A percentile compares a stretch with the other conserved stretches of the same genome.
Conservation (phyloP, 2,113 vertebrate species). For the Muntiacus reevesi region DNA sequence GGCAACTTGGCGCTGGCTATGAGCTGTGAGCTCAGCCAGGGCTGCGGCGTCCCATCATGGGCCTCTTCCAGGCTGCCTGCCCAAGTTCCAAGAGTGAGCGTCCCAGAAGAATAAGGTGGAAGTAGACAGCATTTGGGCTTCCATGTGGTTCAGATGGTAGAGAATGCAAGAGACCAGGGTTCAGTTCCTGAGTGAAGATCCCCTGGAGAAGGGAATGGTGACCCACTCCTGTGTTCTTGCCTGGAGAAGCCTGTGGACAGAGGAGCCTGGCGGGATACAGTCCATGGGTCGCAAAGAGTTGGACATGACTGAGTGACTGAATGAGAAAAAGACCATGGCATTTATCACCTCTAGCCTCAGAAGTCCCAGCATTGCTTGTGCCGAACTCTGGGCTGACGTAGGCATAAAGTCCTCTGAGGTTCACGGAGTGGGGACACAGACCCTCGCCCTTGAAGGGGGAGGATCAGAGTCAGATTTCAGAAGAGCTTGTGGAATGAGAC, state of each 20-base stretch:
- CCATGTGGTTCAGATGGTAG: background rate
- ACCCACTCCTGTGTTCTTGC: background rate
- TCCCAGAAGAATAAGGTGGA: too few species aligned
- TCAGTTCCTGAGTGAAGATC: background rate
- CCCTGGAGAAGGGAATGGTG: background rate
- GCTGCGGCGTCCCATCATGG: accelerated
- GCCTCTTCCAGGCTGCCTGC: accelerated
- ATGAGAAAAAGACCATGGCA: accelerated
- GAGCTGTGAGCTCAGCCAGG: accelerated
- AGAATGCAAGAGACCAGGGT: background rate
- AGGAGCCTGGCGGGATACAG: background rate
- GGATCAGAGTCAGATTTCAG: too few species aligned
- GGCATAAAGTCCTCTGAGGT: background rate
- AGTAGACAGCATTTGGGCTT: background rate
- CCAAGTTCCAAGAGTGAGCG: accelerated
- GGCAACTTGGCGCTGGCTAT: background rate
- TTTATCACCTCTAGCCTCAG: background rate
- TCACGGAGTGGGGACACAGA: background rate
- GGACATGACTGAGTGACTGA: accelerated
- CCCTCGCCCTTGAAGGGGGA: background rate
- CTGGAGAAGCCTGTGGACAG: background rate
- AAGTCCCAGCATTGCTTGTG: too few species aligned
- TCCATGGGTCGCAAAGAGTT: background rate
- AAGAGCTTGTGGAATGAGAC: background rate
- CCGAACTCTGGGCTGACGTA: background rate